These are phyloP conservation scores for Sebastes kiyomatsui DNA, from an alignment of 2,797 vertebrate species.

Conservation along the genomic window DNA sequence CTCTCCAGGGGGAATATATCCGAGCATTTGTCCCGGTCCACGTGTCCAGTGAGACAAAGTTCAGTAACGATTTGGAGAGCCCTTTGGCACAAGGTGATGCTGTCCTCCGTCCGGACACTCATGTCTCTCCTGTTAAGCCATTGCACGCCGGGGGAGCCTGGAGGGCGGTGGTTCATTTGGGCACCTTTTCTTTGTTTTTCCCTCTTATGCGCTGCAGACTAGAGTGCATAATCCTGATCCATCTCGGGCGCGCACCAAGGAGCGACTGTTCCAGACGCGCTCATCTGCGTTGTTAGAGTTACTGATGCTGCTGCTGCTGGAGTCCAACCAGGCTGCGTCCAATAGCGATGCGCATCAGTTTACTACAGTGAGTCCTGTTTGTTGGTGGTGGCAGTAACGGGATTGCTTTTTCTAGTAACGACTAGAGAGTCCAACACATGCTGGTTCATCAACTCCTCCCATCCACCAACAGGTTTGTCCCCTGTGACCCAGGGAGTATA, in stretches of 20 bases:
- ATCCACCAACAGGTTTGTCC: not conserved
- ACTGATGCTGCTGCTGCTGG: not conserved
- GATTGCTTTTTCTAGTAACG: slow-evolving; percentile 39
- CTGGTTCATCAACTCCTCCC: not conserved
- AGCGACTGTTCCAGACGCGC: slow-evolving; percentile 45
- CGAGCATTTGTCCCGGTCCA: slow-evolving; percentile 93
- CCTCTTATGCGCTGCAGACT: slow-evolving; percentile 55
- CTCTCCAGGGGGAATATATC: slow-evolving; percentile 92
- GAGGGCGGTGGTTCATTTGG: slow-evolving; percentile 77
- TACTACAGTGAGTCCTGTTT: not conserved
- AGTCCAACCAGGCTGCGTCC: slow-evolving; percentile 61
- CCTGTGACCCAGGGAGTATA: not conserved
- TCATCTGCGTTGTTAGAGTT: slow-evolving; percentile 28
- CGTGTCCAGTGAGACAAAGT: slow-evolving; percentile 93
- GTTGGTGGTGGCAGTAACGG: slow-evolving; percentile 14
- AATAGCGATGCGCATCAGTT: slow-evolving; percentile 52
- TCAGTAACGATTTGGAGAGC: slow-evolving; percentile 95
- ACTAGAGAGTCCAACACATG: slow-evolving; percentile 7
- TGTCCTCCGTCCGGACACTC: slow-evolving; percentile 90
- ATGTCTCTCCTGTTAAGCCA: slow-evolving; percentile 89
- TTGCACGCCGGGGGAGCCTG: slow-evolving; percentile 81
- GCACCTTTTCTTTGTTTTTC: slow-evolving; percentile 22
- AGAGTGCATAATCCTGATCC: slow-evolving; percentile 39
- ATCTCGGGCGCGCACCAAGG: slow-evolving; percentile 61
- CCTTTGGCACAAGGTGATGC: slow-evolving; percentile 93